phyloP scores from a whole-genome alignment of 2,888 invertebrate species.

The Sphinx pinastri region DNA sequence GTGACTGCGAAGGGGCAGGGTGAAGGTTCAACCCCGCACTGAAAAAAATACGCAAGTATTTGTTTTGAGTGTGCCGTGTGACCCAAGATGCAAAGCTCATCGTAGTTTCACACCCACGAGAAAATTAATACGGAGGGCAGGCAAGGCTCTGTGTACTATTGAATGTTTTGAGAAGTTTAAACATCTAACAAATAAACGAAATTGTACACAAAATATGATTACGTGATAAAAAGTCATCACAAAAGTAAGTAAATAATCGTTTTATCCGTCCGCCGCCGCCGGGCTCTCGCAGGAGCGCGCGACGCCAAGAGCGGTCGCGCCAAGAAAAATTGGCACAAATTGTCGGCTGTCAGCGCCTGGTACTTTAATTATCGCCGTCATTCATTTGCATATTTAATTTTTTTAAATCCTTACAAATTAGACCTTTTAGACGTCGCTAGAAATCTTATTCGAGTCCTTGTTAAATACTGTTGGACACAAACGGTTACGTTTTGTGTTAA shows the following conservation, averaged over 20 bases:
- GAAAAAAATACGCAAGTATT: too few species aligned
- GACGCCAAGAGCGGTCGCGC: not conserved
- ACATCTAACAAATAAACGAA: too few species aligned
- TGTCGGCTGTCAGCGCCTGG: not conserved
- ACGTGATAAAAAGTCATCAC: not conserved
- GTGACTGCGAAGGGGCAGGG: too few species aligned
- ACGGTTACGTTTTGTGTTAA: not conserved
- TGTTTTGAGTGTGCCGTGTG: too few species aligned
- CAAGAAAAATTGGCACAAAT: slow-evolving; percentile 18
- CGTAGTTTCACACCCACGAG: too few species aligned
- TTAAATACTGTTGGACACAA: not conserved
- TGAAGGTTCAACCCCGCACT: too few species aligned
- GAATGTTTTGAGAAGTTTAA: too few species aligned
- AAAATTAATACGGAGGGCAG: too few species aligned
- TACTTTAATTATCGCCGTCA: slow-evolving; percentile 7
- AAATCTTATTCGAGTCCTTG: not conserved
- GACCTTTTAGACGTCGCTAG: not conserved
- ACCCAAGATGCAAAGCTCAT: too few species aligned
- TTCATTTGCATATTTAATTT: slow-evolving; percentile 15
- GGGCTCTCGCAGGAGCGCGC: not conserved
- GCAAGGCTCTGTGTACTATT: too few species aligned
- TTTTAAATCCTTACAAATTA: not conserved
- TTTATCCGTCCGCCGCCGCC: not conserved
- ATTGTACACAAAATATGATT: not conserved
- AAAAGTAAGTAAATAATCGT: slow-evolving; percentile 13